phyloP scores from a whole-genome alignment of 2,888 invertebrate species.

The Dinocampus coccinellae region DNA sequence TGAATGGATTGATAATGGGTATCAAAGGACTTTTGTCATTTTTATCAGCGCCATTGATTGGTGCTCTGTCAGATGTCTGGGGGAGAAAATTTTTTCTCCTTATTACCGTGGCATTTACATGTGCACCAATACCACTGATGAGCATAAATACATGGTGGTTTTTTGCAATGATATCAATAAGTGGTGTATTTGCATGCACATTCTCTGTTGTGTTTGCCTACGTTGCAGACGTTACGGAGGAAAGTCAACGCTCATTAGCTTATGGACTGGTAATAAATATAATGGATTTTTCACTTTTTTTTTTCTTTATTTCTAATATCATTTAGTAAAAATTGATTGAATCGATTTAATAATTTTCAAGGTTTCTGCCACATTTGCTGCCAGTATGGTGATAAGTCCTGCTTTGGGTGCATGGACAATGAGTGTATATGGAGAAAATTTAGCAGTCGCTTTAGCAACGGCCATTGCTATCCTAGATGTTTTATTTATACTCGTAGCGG shows the following conservation, averaged over 20 bases:
- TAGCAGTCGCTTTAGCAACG: constrained; percentile 91
- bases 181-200: constrained; percentile 98
- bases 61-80: constrained; percentile 98
- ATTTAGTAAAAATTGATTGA: not conserved
- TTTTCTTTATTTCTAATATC: not conserved
- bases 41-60: constrained; percentile 96
- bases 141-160: constrained; percentile 99
- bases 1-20: constrained; percentile 99
- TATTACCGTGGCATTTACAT: constrained; percentile 98
- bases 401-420: constrained; percentile 93
- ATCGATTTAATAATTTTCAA: constrained; percentile 43
- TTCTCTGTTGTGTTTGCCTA: constrained; percentile 99
- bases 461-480: constrained; percentile 96
- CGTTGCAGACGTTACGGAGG: constrained; percentile 98
- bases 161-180: constrained; percentile 98
- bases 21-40: constrained; percentile 98
- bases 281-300: not conserved
- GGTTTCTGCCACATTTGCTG: constrained; percentile 98
- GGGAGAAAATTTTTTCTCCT: constrained; percentile 98
- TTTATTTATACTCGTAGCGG: constrained; percentile 97
- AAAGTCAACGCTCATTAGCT: constrained; percentile 93
- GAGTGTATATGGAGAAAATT: constrained; percentile 81
- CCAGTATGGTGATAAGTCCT: constrained; percentile 98
- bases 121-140: constrained; percentile 98
- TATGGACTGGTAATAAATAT: constrained; percentile 85